Evolutionary conservation across 2,113 vertebrate genomes (phyloP).

Genomic region (Corydoras maculifer): DNA sequence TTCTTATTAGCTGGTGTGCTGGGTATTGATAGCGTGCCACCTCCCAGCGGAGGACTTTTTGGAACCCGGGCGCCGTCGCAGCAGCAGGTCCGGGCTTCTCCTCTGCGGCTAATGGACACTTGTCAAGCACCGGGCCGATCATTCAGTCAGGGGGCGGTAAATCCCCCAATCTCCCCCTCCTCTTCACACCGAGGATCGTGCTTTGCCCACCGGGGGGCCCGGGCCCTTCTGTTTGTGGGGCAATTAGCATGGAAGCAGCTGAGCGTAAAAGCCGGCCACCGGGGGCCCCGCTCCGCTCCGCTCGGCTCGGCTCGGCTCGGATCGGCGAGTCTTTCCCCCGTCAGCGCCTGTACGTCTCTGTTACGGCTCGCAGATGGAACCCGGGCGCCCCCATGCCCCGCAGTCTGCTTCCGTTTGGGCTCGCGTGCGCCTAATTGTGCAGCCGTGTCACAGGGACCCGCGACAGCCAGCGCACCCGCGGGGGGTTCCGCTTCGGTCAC

Average conservation of each 20-base stretch:
- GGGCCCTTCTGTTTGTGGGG: constrained; percentile 44
- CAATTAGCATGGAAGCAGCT: constrained; percentile 45
- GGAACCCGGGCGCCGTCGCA: constrained; percentile 19
- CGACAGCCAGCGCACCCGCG: constrained; percentile 23
- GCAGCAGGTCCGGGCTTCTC: constrained; percentile 41
- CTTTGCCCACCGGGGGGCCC: constrained; percentile 29
- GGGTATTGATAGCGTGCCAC: constrained; percentile 52
- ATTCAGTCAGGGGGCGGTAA: constrained; percentile 40
- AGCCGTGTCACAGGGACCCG: constrained; percentile 33
- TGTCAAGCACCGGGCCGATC: constrained; percentile 49
- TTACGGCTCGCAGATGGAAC: constrained; percentile 47
- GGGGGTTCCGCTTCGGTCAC: constrained; percentile 23
- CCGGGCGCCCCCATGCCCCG: constrained; percentile 40
- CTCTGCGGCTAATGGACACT: constrained; percentile 46
- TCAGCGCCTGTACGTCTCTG: constrained; percentile 39
- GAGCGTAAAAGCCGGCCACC: constrained; percentile 41
- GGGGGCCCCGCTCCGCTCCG: constrained; percentile 11
- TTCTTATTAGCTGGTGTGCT: constrained; percentile 50
- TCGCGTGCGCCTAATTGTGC: constrained; percentile 41
- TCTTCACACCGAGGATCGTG: constrained; percentile 7
- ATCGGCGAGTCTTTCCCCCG: constrained; percentile 37
- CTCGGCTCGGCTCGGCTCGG: constrained; percentile 16
- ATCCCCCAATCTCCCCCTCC: constrained; percentile 8
- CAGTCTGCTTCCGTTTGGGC: constrained; percentile 48
- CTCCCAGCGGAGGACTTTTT: constrained; percentile 28